A percentile compares a stretch with the other conserved stretches of the same genome.
These are phyloP conservation scores for Alces alces DNA, from an alignment of 2,113 vertebrate genomes.

Conservation along the genomic window DNA sequence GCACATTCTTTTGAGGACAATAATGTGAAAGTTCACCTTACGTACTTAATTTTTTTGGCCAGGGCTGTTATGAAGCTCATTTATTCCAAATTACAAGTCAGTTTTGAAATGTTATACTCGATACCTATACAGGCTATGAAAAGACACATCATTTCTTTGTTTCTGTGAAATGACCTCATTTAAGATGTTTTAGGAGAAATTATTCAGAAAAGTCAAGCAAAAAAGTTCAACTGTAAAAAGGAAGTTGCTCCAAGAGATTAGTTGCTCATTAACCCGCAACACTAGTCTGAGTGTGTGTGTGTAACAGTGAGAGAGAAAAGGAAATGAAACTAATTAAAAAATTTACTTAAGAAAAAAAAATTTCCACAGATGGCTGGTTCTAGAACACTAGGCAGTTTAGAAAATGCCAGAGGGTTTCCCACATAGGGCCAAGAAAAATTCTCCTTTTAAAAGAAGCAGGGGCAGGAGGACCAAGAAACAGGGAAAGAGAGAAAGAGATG, in stretches of 20 bases:
- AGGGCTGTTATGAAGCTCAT: not conserved
- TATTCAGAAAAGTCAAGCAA: constrained; percentile 11
- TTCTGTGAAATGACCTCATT: not conserved
- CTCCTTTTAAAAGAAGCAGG: constrained; percentile 37
- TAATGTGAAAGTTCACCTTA: not conserved
- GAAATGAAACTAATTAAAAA: constrained; percentile 35
- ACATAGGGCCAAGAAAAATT: constrained; percentile 27
- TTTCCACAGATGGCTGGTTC: constrained; percentile 55
- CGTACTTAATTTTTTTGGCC: not conserved
- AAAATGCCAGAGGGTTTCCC: constrained; percentile 58
- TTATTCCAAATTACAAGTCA: not conserved
- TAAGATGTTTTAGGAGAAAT: constrained; percentile 11
- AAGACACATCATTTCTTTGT: not conserved
- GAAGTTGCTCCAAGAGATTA: not conserved
- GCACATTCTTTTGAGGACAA: not conserved
- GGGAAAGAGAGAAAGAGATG: not conserved
- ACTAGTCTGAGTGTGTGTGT: not conserved
- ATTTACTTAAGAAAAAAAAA: constrained; percentile 6
- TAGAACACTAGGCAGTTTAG: constrained; percentile 52
- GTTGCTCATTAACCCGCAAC: not conserved
- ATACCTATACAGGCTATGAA: not conserved
- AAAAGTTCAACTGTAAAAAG: not conserved
- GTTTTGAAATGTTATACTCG: not conserved
- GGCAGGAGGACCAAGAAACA: constrained; percentile 3
- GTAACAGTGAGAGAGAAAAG: not conserved